Base-by-base conservation (phyloP, 2,888 invertebrate species). In the Liopterus haemorrhoidalis region DNA sequence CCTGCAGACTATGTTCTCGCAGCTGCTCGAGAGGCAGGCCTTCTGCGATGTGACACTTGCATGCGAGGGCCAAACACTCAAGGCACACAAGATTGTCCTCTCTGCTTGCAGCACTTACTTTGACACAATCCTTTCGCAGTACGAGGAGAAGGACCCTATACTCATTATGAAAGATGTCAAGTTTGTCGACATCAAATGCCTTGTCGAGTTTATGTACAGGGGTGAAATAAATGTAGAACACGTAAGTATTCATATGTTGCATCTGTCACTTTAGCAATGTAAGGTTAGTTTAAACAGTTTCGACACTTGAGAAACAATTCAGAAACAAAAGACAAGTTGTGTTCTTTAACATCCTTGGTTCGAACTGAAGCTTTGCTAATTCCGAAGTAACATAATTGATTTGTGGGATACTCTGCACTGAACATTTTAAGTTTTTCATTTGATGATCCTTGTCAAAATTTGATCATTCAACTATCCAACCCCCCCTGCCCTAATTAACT, bases 141-240 rank as follows among this genome's bases (percentile, higher is more conserved):
- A 82, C 66, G 81, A 81, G 64, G 85, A 85, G 64, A 82, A 82
- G 56, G 84, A 86, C 67, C 85, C 86, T 38, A 85, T 87, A 57
- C 79, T 87, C 53, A 86, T 87, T 56, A 82, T 92, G 64, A 90
- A 91, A 71, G 92, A 93, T 68, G 88, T 92, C 50, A 84, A 88
- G 65, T 92, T 88, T 62, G 81, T 86, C 54, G 92, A 93, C 70
- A 81, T 93, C 59, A 84, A 84, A 67, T 89, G 90, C 50, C 76
- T 93, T 54, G 85, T 93, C 42, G 89, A 91, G 67, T 93, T 92
- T 66, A 93, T 93, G 92, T 93, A 93, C 69, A 89, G 89, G 61
- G 93, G 93, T 52, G 93, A 93, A 73, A 92, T 93, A 68, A 91
- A 90, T 70, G 91, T 93, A 46, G 89, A 90, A 62, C 90, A 91